phyloP scores from a whole-genome alignment of 2,888 invertebrate species.

The Operophtera brumata region DNA sequence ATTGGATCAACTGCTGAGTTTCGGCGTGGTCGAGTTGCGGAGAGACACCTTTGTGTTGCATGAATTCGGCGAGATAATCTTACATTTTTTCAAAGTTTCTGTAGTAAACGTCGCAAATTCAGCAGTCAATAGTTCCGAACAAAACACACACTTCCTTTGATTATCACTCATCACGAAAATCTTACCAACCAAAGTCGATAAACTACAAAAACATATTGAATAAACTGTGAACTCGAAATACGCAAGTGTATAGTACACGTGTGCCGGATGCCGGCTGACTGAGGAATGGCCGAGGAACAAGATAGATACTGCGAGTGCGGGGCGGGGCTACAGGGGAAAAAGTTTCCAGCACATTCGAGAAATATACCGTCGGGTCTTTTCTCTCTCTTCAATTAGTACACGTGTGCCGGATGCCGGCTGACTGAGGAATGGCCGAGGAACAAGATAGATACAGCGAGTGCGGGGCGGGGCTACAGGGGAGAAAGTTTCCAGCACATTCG shows the following conservation, averaged over 20 bases:
- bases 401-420: conserved; percentile 9
- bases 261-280: conserved; percentile 9
- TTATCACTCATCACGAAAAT: conserved; percentile 2
- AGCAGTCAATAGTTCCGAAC: conserved; percentile 5
- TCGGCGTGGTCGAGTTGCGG: conserved; percentile 38
- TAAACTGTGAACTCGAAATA: conserved; percentile 10
- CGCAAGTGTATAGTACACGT: conserved; percentile 8
- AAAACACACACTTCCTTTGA: conserved; percentile 10
- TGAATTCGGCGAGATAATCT: conserved; percentile 35
- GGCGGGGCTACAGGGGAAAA: too few relatives aligned
- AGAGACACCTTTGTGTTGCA: conserved; percentile 45
- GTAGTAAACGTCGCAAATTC: conserved; percentile 4
- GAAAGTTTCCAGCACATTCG: too few relatives aligned
- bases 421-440: conserved; percentile 10
- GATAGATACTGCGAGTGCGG: conserved; percentile 9
- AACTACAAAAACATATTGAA: conserved; percentile 4
- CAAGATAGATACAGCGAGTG: conserved; percentile 10
- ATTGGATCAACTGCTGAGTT: conserved; percentile 44
- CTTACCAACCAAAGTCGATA: conserved; percentile 4
- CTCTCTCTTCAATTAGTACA: too few relatives aligned
- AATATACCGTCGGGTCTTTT: too few relatives aligned
- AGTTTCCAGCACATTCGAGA: too few relatives aligned
- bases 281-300: conserved; percentile 10
- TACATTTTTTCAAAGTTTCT: conserved; percentile 10
- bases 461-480: not conserved